phyloP scores from a whole-genome alignment of 2,888 invertebrate species.

The Athripsodes cinereus region DNA sequence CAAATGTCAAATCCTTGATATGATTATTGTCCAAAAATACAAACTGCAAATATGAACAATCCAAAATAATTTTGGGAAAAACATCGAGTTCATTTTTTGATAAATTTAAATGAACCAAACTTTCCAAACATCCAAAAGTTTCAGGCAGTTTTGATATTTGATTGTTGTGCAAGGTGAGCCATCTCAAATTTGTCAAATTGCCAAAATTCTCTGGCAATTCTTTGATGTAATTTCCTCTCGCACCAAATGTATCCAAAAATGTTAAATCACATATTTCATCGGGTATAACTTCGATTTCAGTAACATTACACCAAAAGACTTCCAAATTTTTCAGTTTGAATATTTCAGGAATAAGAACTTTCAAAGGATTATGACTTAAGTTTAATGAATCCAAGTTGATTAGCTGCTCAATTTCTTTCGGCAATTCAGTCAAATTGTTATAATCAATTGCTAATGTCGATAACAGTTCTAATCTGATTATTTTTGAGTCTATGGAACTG shows the following conservation, averaged over 20 bases:
- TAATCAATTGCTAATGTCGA: constrained; percentile 60
- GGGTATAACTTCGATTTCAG: constrained; percentile 34
- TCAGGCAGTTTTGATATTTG: constrained; percentile 33
- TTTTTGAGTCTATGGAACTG: constrained; percentile 41
- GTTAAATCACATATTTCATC: constrained; percentile 35
- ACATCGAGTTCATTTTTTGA: constrained; percentile 34
- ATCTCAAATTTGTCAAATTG: constrained; percentile 35
- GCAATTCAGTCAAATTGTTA: constrained; percentile 56
- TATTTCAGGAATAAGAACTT: constrained; percentile 52
- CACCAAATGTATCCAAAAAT: constrained; percentile 38
- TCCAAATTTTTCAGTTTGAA: constrained; percentile 30
- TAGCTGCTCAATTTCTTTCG: constrained; percentile 53
- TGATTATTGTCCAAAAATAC: constrained; percentile 8
- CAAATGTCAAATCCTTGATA: neutral
- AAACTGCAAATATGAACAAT: constrained; percentile 5
- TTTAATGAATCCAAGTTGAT: constrained; percentile 56
- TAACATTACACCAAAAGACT: constrained; percentile 38
- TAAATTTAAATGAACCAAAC: constrained; percentile 37
- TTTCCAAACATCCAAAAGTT: constrained; percentile 32
- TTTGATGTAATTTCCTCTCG: constrained; percentile 36
- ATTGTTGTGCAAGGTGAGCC: constrained; percentile 40
- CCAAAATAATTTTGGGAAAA: constrained; percentile 31
- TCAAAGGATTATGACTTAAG: constrained; percentile 60
- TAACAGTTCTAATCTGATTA: constrained; percentile 50
- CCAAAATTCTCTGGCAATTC: constrained; percentile 35